Evolutionary conservation across 2,797 vertebrate genomes (phyloP).

Genomic region (Ciconia nigra): DNA sequence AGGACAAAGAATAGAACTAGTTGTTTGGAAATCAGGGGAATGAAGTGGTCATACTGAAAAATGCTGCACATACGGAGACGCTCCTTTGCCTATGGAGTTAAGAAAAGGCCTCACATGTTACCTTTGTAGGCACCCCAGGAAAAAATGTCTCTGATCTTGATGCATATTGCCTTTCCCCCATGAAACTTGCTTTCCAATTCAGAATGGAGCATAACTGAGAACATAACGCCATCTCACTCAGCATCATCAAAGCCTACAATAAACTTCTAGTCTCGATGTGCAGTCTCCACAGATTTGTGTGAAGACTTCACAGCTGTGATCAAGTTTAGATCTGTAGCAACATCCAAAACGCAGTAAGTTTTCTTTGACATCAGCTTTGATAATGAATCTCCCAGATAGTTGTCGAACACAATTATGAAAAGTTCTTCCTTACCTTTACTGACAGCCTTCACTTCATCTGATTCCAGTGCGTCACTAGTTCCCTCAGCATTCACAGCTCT

Average conservation of each 20-base stretch:
- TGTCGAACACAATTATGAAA: background rate
- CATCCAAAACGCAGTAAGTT: background rate
- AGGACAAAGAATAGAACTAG: background rate
- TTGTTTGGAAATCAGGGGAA: background rate
- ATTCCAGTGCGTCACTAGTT: slow-evolving; percentile 80
- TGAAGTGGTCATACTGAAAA: background rate
- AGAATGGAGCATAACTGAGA: background rate
- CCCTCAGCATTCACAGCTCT: slow-evolving; percentile 82
- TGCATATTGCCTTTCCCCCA: background rate
- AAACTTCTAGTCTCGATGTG: background rate
- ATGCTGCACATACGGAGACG: background rate
- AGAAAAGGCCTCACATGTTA: background rate
- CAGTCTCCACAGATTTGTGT: background rate
- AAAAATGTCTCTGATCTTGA: background rate
- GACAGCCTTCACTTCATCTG: slow-evolving; percentile 81
- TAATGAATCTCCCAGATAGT: background rate
- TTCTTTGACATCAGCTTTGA: background rate
- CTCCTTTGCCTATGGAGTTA: background rate
- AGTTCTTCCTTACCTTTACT: slow-evolving; percentile 77
- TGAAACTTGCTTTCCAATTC: background rate
- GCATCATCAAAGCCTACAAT: background rate
- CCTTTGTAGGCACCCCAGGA: background rate
- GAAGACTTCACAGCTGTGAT: background rate
- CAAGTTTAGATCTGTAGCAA: background rate
- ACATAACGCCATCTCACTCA: background rate